Percentiles rank a stretch among this genome's conserved stretches.
These are phyloP conservation scores for Venustoraphidia nigricollis DNA, from an alignment of 2,888 invertebrate species.

Conservation along the genomic window DNA sequence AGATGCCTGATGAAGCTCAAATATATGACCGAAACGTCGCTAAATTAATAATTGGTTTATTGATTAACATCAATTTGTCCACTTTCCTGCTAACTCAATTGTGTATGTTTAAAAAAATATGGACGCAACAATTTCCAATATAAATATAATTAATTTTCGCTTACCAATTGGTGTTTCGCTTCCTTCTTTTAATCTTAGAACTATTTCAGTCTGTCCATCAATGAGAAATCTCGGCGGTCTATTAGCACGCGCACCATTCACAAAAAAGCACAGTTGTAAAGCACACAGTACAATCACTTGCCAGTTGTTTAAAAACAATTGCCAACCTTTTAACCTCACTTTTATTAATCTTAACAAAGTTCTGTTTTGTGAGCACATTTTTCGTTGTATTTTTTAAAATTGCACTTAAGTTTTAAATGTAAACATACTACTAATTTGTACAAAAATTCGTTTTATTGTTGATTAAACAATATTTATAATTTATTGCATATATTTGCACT, in stretches of 20 bases:
- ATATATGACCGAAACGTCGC: too few relatives aligned
- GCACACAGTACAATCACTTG: background rate
- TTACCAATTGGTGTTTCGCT: conserved; percentile 72
- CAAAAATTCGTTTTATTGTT: background rate
- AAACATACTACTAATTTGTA: background rate
- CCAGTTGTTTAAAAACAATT: too few relatives aligned
- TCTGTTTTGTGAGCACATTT: background rate
- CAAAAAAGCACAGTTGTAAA: conserved; percentile 12
- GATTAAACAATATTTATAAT: background rate
- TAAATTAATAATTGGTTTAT: too few relatives aligned
- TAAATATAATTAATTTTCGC: too few relatives aligned
- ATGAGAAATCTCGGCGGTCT: conserved; percentile 76
- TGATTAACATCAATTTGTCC: too few relatives aligned
- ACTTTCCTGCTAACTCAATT: too few relatives aligned
- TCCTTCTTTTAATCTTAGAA: conserved; percentile 77
- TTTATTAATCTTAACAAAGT: background rate
- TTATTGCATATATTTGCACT: too few relatives aligned
- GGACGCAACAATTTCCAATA: too few relatives aligned
- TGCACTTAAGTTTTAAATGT: background rate
- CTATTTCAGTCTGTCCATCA: conserved; percentile 82
- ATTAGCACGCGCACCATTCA: conserved; percentile 29
- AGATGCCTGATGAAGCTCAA: too few relatives aligned
- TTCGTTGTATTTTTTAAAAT: background rate
- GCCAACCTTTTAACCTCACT: conserved; percentile 10
- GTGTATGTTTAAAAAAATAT: too few relatives aligned